These are phyloP conservation scores for Trachemys scripta DNA, from an alignment of 2,113 vertebrate genomes.

Conservation along the genomic window DNA sequence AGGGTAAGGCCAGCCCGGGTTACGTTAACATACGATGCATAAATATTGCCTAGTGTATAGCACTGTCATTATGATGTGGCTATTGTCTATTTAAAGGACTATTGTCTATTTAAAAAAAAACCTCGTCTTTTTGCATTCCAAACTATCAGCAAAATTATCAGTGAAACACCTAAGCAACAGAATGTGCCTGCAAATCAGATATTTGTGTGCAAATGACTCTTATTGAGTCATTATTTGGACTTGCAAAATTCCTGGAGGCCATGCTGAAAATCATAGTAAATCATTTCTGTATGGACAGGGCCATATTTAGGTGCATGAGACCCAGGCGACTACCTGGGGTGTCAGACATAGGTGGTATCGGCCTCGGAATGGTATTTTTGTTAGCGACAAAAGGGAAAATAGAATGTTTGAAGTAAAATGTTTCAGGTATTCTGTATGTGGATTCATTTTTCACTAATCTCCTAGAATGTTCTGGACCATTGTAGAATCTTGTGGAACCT, in stretches of 20 bases:
- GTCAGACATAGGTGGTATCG: too few species aligned
- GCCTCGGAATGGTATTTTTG: too few species aligned
- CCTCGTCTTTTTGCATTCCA: not conserved
- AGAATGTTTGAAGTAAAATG: too few species aligned
- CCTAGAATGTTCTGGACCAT: too few species aligned
- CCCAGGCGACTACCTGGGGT: too few species aligned
- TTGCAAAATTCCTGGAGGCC: rapidly evolving
- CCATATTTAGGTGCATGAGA: too few species aligned
- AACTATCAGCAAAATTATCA: not conserved
- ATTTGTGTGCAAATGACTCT: rapidly evolving
- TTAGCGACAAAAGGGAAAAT: too few species aligned
- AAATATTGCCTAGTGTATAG: rapidly evolving
- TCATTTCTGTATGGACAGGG: not conserved
- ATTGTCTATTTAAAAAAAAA: rapidly evolving
- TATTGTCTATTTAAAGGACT: not conserved
- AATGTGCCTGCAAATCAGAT: rapidly evolving
- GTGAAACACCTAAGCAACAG: not conserved
- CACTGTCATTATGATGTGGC: rapidly evolving
- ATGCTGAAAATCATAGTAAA: rapidly evolving
- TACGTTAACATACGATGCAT: rapidly evolving
- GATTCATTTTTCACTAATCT: too few species aligned
- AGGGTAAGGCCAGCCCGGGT: too few species aligned
- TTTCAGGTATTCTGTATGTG: too few species aligned
- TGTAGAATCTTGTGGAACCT: too few species aligned
- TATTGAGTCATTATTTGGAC: rapidly evolving